phyloP scores from a whole-genome alignment of 2,113 vertebrate species.

The Vombatus ursinus region DNA sequence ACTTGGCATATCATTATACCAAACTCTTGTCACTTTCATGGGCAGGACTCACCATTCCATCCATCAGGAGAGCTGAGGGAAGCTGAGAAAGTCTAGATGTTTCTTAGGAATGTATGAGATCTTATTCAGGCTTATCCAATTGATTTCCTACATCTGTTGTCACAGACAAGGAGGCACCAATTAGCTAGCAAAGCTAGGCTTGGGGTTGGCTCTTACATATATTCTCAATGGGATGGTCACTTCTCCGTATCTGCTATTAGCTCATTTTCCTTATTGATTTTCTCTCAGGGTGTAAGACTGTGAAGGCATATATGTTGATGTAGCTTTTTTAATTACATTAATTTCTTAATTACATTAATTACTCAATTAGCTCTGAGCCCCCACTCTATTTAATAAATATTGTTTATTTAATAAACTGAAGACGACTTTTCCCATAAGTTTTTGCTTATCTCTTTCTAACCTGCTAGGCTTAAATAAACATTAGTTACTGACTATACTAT shows the following conservation, averaged over 20 bases:
- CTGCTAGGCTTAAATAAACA: background rate
- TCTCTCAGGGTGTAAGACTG: background rate
- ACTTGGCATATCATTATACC: background rate
- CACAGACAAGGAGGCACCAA: background rate
- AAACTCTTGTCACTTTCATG: background rate
- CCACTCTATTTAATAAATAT: background rate
- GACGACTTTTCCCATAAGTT: background rate
- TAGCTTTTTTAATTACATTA: background rate
- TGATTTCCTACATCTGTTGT: background rate
- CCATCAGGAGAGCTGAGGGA: background rate
- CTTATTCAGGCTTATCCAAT: background rate
- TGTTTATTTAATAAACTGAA: background rate
- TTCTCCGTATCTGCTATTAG: background rate
- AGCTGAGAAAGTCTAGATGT: background rate
- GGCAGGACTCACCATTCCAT: background rate
- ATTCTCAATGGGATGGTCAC: background rate
- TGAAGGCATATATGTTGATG: background rate
- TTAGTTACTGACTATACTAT: background rate
- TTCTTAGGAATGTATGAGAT: background rate
- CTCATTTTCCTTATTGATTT: background rate
- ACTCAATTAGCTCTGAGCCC: background rate
- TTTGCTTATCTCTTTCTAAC: background rate
- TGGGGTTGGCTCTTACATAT: background rate
- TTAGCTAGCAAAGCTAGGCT: background rate
- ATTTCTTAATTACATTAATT: too few relatives aligned